These are phyloP conservation scores for Thymelicus lineola DNA, from an alignment of 2,888 invertebrate species.

Conservation along the genomic window DNA sequence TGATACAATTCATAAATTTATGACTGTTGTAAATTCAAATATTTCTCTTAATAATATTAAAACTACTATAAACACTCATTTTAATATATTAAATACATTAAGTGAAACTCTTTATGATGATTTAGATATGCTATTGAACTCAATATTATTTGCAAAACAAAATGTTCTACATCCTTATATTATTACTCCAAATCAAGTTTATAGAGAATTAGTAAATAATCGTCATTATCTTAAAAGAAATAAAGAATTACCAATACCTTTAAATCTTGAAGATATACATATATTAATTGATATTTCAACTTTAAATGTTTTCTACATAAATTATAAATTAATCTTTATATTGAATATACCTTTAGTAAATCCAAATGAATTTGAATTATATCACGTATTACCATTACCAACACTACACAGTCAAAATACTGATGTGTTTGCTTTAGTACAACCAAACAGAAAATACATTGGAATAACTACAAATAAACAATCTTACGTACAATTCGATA, in stretches of 20 bases:
- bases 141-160: not conserved
- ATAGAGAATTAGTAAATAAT: not conserved
- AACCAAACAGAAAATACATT: too few relatives aligned
- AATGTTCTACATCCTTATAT: not conserved
- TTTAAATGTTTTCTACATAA: not conserved
- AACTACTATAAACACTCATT: not conserved
- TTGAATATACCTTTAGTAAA: not conserved
- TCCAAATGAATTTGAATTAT: not conserved
- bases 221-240: not conserved
- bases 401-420: not conserved
- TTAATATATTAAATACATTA: not conserved
- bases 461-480: too few relatives aligned
- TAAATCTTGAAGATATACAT: not conserved
- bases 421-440: too few relatives aligned
- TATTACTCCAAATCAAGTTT: not conserved
- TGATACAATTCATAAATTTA: not conserved
- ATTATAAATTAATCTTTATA: not conserved
- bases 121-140: not conserved
- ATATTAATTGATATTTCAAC: not conserved
- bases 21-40: not conserved
- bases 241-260: not conserved
- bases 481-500: too few relatives aligned
- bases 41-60: not conserved
- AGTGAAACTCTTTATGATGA: not conserved
- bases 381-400: not conserved